phyloP scores from a whole-genome alignment of 2,888 invertebrate species.

The Diarsia rubi region DNA sequence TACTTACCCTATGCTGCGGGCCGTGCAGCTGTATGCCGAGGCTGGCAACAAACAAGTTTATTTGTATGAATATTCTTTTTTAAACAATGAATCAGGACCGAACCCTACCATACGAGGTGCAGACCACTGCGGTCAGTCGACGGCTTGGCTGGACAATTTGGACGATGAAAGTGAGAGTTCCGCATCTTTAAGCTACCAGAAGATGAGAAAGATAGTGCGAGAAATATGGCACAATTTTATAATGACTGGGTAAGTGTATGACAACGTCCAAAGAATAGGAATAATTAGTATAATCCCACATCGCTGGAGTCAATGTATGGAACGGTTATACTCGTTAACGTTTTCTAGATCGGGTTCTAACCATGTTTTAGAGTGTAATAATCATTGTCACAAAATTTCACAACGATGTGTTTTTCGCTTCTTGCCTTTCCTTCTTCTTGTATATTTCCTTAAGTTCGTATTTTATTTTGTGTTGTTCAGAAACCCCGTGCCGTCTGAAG shows the following conservation, averaged over 20 bases:
- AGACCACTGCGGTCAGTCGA: slow-evolving; percentile 72
- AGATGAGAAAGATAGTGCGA: slow-evolving; percentile 63
- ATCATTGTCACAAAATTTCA: no score
- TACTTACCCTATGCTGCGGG: slow-evolving; percentile 67
- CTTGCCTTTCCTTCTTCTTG: no score
- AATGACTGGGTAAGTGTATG: slow-evolving; percentile 71
- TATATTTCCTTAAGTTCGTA: no score
- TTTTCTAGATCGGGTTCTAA: no score
- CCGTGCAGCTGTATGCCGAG: slow-evolving; percentile 68
- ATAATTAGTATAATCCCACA: no score
- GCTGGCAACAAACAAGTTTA: slow-evolving; percentile 70
- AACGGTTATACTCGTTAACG: not conserved
- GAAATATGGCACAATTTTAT: slow-evolving; percentile 76
- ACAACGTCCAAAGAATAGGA: not conserved
- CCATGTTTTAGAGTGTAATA: no score
- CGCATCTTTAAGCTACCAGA: slow-evolving; percentile 58
- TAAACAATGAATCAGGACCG: slow-evolving; percentile 57
- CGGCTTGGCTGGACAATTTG: slow-evolving; percentile 53
- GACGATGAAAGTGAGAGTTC: slow-evolving; percentile 50
- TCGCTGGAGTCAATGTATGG: no score
- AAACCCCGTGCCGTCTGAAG: slow-evolving; percentile 67
- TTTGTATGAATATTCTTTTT: slow-evolving; percentile 77
- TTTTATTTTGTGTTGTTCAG: slow-evolving; percentile 55
- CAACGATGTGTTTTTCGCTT: no score
- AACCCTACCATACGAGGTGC: slow-evolving; percentile 69